Conservation (phyloP, 2,113 vertebrate genomes). For the Pterocles burchelli region DNA sequence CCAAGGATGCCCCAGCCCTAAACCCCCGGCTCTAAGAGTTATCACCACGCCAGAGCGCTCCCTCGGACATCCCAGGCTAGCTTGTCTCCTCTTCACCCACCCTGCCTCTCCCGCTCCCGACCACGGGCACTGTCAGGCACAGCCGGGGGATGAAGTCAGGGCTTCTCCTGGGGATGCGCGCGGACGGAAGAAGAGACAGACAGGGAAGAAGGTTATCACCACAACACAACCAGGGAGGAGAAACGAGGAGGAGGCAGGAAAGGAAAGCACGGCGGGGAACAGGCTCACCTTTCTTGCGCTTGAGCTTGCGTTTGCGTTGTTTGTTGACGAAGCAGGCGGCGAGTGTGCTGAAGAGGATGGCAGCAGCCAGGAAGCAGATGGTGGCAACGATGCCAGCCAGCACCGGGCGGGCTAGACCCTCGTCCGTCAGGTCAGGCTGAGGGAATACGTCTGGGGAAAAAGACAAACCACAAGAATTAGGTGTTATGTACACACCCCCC, state of each 20-base stretch:
- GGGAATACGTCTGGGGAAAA: slow-evolving; percentile 89
- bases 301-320: slow-evolving; percentile 96
- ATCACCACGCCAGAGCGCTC: slow-evolving; percentile 28
- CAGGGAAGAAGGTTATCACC: slow-evolving; percentile 61
- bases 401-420: slow-evolving; percentile 93
- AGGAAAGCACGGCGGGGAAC: neutral
- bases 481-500: neutral
- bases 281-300: slow-evolving; percentile 93
- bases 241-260: neutral
- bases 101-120: slow-evolving; percentile 67
- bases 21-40: neutral
- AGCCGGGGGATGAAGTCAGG: slow-evolving; percentile 48
- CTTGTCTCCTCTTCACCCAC: slow-evolving; percentile 59
- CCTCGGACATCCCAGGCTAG: slow-evolving; percentile 47
- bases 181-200: slow-evolving; percentile 59
- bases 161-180: slow-evolving; percentile 46
- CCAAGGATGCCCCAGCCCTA: slow-evolving; percentile 20
- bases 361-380: slow-evolving; percentile 97
- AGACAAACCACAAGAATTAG: neutral
- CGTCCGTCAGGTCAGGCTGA: slow-evolving; percentile 90
- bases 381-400: slow-evolving; percentile 97
- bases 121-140: slow-evolving; percentile 36
- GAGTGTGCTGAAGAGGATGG: slow-evolving; percentile 96
- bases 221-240: neutral
- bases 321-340: slow-evolving; percentile 98